These are phyloP conservation scores for Passer domesticus DNA, from an alignment of 2,113 vertebrate genomes.

Conservation along the genomic window DNA sequence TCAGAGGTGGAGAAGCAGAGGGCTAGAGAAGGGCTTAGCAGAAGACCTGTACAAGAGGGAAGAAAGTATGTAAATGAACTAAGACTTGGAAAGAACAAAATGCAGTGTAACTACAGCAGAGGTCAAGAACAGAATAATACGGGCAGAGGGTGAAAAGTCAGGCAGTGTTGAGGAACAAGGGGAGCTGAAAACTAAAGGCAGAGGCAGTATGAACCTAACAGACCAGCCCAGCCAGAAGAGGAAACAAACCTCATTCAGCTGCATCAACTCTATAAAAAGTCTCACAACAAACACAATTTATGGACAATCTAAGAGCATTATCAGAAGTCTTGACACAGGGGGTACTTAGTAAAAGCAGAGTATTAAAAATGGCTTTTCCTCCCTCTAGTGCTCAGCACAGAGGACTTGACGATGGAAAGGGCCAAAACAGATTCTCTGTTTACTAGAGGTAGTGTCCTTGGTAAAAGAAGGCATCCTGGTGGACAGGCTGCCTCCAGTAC, in stretches of 20 bases:
- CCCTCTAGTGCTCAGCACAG: neutral
- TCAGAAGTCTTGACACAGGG: neutral
- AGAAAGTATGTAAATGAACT: neutral
- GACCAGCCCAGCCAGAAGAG: neutral
- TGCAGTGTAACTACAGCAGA: neutral
- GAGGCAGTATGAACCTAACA: neutral
- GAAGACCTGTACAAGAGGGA: neutral
- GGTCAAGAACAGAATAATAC: neutral
- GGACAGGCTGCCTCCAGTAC: neutral
- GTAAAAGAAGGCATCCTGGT: neutral
- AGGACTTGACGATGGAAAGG: neutral
- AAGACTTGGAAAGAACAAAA: neutral
- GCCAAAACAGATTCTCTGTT: neutral
- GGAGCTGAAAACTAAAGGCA: neutral
- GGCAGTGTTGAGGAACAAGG: neutral
- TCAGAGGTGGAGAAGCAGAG: neutral
- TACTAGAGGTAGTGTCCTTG: conserved; percentile 4
- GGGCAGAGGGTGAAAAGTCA: neutral
- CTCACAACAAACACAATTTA: neutral
- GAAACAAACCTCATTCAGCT: neutral
- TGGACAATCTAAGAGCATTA: neutral
- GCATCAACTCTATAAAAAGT: neutral
- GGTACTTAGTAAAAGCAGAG: neutral
- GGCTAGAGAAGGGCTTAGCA: neutral
- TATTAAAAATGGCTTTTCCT: neutral